Conservation (phyloP, 2,888 invertebrate genomes). For the Hypena proboscidalis region DNA sequence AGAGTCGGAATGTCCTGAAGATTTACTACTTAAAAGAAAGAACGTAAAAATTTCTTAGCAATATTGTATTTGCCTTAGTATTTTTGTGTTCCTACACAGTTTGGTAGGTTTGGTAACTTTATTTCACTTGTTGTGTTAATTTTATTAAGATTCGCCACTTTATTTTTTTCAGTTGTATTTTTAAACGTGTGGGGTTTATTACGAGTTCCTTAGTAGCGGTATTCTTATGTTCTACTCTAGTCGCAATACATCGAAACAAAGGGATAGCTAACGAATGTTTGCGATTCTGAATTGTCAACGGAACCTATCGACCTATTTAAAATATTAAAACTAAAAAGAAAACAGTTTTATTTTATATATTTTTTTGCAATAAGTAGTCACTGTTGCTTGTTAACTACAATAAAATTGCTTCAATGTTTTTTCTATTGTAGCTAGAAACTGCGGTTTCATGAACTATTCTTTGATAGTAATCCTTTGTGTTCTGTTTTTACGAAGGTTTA, state of each 20-base stretch:
- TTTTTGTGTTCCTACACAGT: too few relatives aligned
- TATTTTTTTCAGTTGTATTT: too few relatives aligned
- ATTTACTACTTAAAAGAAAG: too few relatives aligned
- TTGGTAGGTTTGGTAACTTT: too few relatives aligned
- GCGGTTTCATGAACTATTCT: not conserved
- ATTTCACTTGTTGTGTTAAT: too few relatives aligned
- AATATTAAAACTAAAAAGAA: constrained; percentile 25
- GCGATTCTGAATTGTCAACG: constrained; percentile 49
- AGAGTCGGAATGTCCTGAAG: too few relatives aligned
- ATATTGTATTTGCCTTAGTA: too few relatives aligned
- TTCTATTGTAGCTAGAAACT: not conserved
- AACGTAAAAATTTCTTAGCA: too few relatives aligned
- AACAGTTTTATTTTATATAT: constrained; percentile 7
- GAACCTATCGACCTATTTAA: constrained; percentile 45
- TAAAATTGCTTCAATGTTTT: not conserved
- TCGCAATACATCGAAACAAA: constrained; percentile 47
- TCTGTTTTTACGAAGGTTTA: too few relatives aligned
- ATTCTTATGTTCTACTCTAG: constrained; percentile 8
- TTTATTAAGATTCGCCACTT: too few relatives aligned
- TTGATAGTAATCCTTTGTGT: too few relatives aligned
- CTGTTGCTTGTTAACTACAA: not conserved
- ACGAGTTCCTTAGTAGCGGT: constrained; percentile 7
- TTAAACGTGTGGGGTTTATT: not conserved
- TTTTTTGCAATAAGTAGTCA: constrained; percentile 1
- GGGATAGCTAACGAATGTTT: constrained; percentile 64